phyloP scores from a whole-genome alignment of 2,797 vertebrate genomes.

The Hydrocynus forskahlii region DNA sequence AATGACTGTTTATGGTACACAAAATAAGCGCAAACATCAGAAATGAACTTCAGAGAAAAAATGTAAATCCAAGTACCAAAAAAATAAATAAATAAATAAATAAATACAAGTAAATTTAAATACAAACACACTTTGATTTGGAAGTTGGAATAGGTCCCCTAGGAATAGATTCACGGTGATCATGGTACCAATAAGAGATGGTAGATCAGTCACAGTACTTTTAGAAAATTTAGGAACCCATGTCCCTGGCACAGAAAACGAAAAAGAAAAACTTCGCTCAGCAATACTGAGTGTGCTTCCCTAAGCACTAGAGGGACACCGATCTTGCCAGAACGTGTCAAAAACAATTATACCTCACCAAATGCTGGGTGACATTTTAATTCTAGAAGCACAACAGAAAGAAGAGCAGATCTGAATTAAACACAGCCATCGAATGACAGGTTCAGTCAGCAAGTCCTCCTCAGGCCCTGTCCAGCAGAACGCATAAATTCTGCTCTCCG shows the following conservation, averaged over 20 bases:
- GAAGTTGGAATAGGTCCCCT: neutral
- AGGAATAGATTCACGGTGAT: too few relatives aligned
- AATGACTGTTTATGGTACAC: too few relatives aligned
- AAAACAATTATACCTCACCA: neutral
- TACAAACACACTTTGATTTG: too few relatives aligned
- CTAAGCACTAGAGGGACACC: neutral
- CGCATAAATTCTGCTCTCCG: constrained; percentile 28
- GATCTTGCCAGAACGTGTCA: neutral
- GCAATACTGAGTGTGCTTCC: neutral
- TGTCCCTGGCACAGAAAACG: neutral
- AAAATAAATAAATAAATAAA: too few relatives aligned
- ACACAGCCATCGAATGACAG: constrained; percentile 10
- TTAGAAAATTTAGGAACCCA: neutral
- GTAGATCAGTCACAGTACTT: too few relatives aligned
- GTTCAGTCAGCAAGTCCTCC: constrained; percentile 37
- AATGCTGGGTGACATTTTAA: neutral
- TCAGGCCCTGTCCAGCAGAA: constrained; percentile 11
- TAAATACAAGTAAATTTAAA: too few relatives aligned
- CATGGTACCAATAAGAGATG: too few relatives aligned
- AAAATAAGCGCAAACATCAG: too few relatives aligned
- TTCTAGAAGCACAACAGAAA: constrained; percentile 13
- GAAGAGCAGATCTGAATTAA: constrained; percentile 17
- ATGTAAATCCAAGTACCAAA: too few relatives aligned
- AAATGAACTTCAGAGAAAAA: too few relatives aligned
- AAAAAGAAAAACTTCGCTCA: neutral